A percentile compares a stretch with the other conserved stretches of the same genome.
Evolutionary conservation across 2,888 invertebrate genomes (phyloP).

Genomic region (Macrosiphum euphorbiae): DNA sequence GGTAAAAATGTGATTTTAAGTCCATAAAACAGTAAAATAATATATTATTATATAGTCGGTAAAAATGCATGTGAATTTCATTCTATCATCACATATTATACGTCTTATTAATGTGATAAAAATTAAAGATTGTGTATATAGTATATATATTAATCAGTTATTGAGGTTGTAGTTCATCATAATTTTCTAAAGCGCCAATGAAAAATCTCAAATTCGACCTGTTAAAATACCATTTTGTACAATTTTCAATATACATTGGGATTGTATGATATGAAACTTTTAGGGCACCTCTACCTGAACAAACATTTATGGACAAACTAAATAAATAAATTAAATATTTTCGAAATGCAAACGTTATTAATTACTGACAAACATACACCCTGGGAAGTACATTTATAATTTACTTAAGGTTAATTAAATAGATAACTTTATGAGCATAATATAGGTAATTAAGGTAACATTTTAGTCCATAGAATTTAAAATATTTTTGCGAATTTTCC

Average conservation of each 20-base stretch:
- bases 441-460: not conserved
- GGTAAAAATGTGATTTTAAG: no score
- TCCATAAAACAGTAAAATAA: no score
- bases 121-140: no score
- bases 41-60: no score
- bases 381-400: not conserved
- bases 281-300: not conserved
- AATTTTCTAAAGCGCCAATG: not conserved
- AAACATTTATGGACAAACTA: not conserved
- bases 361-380: not conserved
- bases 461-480: not conserved
- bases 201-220: not conserved
- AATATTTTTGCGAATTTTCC: not conserved
- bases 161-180: not conserved
- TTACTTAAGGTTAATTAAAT: not conserved
- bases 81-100: no score
- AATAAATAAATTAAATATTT: not conserved
- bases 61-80: not conserved
- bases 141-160: not conserved
- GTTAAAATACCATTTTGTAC: not conserved
- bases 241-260: not conserved
- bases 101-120: no score
- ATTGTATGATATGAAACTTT: not conserved
- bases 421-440: not conserved
- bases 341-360: not conserved